Percentiles rank a stretch among this genome's conserved stretches.
phyloP scores from a whole-genome alignment of 2,888 invertebrate species.

The Temnothorax ravouxi region DNA sequence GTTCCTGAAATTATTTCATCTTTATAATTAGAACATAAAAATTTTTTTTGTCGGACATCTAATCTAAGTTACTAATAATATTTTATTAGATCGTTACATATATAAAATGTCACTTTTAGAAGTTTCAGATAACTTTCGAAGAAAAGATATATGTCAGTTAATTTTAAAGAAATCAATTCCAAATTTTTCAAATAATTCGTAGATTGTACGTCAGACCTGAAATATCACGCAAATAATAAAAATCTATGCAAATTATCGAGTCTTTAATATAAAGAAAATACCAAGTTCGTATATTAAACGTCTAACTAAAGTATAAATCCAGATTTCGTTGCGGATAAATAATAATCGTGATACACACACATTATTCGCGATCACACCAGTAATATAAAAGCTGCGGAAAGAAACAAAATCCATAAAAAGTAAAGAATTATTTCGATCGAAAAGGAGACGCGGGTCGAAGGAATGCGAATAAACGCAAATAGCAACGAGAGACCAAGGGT shows the following conservation, averaged over 20 bases:
- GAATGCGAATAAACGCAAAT: conserved; percentile 1
- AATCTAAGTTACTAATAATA: background rate
- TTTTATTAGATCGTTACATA: background rate
- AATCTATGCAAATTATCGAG: background rate
- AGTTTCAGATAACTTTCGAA: background rate
- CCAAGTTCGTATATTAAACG: background rate
- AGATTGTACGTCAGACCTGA: background rate
- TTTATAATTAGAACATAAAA: background rate
- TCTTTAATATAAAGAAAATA: conserved; percentile 2
- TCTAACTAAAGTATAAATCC: background rate
- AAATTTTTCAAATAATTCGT: background rate
- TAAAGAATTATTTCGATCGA: conserved; percentile 5
- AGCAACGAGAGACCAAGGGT: background rate
- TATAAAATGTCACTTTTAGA: background rate
- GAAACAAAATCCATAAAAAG: background rate
- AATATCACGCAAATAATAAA: background rate
- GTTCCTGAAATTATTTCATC: background rate
- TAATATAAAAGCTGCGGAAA: background rate
- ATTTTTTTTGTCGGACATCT: background rate
- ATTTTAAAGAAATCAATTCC: background rate
- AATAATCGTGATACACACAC: background rate
- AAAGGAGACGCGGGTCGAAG: background rate
- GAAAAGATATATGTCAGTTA: background rate
- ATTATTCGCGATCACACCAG: background rate
- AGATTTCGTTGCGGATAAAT: background rate